phyloP scores from a whole-genome alignment of 2,888 invertebrate genomes.

The Caenorhabditis drosophilae region DNA sequence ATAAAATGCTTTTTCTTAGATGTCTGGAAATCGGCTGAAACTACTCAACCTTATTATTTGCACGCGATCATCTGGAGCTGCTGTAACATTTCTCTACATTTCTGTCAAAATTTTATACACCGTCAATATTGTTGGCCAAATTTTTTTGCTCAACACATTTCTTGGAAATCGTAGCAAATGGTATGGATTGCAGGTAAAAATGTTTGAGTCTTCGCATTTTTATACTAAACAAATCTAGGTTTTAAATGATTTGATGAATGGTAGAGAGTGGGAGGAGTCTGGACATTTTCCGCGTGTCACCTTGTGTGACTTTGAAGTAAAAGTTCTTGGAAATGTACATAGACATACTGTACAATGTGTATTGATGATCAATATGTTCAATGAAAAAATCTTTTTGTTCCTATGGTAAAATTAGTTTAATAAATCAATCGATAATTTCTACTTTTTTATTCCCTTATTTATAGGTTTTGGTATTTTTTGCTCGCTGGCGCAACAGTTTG shows the following conservation, averaged over 20 bases:
- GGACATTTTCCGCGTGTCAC: constrained; percentile 68
- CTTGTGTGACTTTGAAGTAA: constrained; percentile 69
- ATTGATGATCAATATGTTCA: constrained; percentile 69
- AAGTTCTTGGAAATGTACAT: constrained; percentile 69
- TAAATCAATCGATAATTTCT: no score
- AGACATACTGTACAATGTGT: constrained; percentile 69
- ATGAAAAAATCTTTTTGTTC: constrained; percentile 69
- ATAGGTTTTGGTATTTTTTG: constrained; percentile 67
- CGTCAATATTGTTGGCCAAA: constrained; percentile 68
- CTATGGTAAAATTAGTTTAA: constrained; percentile 55
- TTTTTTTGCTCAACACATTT: constrained; percentile 68
- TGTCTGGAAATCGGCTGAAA: constrained; percentile 66
- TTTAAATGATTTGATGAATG: constrained; percentile 68
- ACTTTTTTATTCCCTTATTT: background rate
- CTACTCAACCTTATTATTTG: constrained; percentile 68
- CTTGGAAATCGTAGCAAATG: constrained; percentile 67
- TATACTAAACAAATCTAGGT: constrained; percentile 40
- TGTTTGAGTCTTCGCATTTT: background rate
- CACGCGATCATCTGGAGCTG: constrained; percentile 67
- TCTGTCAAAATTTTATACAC: constrained; percentile 67
- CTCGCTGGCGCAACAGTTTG: constrained; percentile 67
- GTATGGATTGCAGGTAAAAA: constrained; percentile 66
- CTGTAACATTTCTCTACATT: constrained; percentile 67
- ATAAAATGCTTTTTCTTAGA: constrained; percentile 52
- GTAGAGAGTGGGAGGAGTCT: constrained; percentile 68